These are phyloP conservation scores for Acleris literana DNA, from an alignment of 2,888 invertebrate genomes.

Conservation along the genomic window DNA sequence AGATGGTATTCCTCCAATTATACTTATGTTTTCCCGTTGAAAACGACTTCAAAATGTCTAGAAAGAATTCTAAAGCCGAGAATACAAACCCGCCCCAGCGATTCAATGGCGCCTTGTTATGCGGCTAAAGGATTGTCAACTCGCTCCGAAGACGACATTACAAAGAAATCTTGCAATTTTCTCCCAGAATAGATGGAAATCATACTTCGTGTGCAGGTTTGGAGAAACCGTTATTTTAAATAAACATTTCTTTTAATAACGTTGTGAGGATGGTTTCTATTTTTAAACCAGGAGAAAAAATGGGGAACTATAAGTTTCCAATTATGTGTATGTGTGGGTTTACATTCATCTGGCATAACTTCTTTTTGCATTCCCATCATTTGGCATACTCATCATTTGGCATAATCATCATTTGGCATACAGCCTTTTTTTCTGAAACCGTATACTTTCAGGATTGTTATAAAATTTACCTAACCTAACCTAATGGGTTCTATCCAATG, in stretches of 20 bases:
- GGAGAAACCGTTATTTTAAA: conserved; percentile 10
- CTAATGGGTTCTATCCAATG: too few relatives aligned
- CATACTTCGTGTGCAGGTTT: conserved; percentile 27
- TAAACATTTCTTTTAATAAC: background rate
- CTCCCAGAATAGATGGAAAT: conserved; percentile 24
- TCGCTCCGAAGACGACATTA: conserved; percentile 1
- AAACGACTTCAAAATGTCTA: conserved; percentile 1
- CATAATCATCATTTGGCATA: too few relatives aligned
- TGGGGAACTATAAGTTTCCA: too few relatives aligned
- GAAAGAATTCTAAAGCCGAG: background rate
- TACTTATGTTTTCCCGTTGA: background rate
- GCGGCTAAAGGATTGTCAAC: conserved; percentile 17
- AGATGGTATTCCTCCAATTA: background rate
- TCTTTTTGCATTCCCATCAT: too few relatives aligned
- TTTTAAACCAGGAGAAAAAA: too few relatives aligned
- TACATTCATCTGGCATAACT: too few relatives aligned
- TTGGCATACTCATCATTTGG: too few relatives aligned
- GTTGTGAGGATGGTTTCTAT: background rate
- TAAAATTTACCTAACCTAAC: too few relatives aligned
- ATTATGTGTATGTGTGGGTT: too few relatives aligned
- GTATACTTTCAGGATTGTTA: too few relatives aligned
- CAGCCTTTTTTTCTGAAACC: too few relatives aligned
- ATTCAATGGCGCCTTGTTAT: conserved; percentile 30
- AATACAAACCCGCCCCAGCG: conserved; percentile 4
- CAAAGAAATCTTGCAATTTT: conserved; percentile 31